Evolutionary conservation across 2,888 invertebrate genomes (phyloP).

Genomic region (Brenthis ino): DNA sequence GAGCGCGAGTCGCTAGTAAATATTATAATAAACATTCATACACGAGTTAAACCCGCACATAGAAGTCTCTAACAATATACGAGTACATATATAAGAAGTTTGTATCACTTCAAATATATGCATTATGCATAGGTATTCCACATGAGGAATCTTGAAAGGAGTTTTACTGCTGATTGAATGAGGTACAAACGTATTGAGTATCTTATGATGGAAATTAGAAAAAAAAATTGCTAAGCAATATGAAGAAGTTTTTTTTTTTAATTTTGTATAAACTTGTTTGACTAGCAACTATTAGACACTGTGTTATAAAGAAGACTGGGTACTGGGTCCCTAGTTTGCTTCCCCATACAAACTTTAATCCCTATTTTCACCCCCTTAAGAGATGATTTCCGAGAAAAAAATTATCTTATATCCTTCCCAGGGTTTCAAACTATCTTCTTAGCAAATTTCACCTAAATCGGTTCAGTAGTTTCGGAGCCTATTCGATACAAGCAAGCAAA

Average conservation of each 20-base stretch:
- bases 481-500: too few relatives aligned
- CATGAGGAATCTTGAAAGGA: slow-evolving; percentile 7
- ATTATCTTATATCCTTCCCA: too few relatives aligned
- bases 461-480: too few relatives aligned
- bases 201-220: not conserved
- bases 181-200: slow-evolving; percentile 4
- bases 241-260: not conserved
- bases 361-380: too few relatives aligned
- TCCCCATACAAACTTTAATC: too few relatives aligned
- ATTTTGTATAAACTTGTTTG: not conserved
- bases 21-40: not conserved
- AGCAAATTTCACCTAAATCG: too few relatives aligned
- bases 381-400: too few relatives aligned
- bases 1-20: not conserved
- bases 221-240: not conserved
- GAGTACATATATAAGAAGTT: not conserved
- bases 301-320: too few relatives aligned
- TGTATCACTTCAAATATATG: too few relatives aligned
- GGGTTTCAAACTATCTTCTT: too few relatives aligned
- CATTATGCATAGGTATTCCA: slow-evolving; percentile 4
- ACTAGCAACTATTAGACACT: not conserved
- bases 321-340: too few relatives aligned
- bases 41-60: not conserved
- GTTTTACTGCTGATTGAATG: slow-evolving; percentile 20
- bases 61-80: not conserved